These are phyloP conservation scores for Pelmatolapia mariae DNA, from an alignment of 2,113 vertebrate genomes.

Conservation along the genomic window DNA sequence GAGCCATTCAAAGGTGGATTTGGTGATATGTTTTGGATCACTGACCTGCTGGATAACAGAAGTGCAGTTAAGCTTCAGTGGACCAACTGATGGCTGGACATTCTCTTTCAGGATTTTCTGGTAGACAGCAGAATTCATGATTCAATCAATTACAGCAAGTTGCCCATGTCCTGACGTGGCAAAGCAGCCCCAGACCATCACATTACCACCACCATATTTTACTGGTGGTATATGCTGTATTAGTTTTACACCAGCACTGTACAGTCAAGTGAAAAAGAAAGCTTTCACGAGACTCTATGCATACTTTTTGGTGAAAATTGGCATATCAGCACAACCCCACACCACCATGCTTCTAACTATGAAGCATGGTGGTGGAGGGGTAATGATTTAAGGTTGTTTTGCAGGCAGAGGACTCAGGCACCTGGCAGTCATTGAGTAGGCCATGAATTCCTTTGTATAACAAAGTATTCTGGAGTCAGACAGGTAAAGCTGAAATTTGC, in stretches of 20 bases:
- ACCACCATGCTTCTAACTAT: not conserved
- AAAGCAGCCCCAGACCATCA: not conserved
- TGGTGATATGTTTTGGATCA: not conserved
- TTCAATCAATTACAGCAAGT: not conserved
- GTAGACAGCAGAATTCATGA: not conserved
- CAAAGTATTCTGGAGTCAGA: not conserved
- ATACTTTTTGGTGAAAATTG: not conserved
- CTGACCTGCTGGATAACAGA: not conserved
- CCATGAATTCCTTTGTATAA: not conserved
- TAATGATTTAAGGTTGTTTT: not conserved
- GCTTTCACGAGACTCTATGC: not conserved
- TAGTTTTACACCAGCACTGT: not conserved
- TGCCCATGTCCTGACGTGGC: not conserved
- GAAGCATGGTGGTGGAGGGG: not conserved
- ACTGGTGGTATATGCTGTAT: not conserved
- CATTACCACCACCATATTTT: not conserved
- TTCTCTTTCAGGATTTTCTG: not conserved
- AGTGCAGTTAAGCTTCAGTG: not conserved
- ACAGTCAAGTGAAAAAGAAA: not conserved
- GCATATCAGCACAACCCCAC: not conserved
- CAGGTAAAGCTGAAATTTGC: not conserved
- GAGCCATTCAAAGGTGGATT: not conserved
- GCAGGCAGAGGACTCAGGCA: not conserved
- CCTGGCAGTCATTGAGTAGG: not conserved
- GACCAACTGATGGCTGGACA: not conserved